These are phyloP conservation scores for Scomber scombrus DNA, from an alignment of 2,113 vertebrate species.

Conservation along the genomic window DNA sequence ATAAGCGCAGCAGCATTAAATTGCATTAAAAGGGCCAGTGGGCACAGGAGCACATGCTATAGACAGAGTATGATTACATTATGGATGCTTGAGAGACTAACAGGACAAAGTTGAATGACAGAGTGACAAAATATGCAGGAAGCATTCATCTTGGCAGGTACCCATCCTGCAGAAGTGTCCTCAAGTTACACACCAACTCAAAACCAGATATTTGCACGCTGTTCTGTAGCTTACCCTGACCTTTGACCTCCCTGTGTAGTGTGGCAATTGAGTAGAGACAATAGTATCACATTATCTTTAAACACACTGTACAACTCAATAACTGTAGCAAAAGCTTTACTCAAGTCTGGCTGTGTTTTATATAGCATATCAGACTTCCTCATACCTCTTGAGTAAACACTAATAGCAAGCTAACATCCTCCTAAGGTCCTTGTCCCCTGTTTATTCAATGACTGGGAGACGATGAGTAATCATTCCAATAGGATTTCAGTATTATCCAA, in stretches of 20 bases:
- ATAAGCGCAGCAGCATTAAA: constrained; percentile 30
- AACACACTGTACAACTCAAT: not conserved
- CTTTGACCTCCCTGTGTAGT: constrained; percentile 10
- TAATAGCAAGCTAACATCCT: constrained; percentile 56
- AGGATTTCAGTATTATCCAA: constrained; percentile 21
- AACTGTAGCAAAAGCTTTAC: not conserved
- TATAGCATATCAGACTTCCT: not conserved
- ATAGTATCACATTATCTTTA: not conserved
- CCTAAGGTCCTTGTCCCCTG: constrained; percentile 58
- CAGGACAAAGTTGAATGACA: constrained; percentile 5
- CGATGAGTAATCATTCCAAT: constrained; percentile 59
- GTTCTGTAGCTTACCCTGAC: not conserved
- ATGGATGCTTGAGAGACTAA: constrained; percentile 13
- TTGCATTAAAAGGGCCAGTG: constrained; percentile 39
- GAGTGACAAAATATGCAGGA: not conserved
- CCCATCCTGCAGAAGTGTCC: not conserved
- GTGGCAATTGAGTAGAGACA: not conserved
- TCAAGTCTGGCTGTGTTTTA: not conserved
- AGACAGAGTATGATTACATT: constrained; percentile 38
- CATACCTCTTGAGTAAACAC: constrained; percentile 40
- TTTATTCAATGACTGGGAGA: constrained; percentile 66
- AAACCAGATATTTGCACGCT: not conserved
- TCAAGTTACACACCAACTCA: constrained; percentile 4
- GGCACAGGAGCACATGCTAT: constrained; percentile 23
- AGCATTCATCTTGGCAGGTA: not conserved